Evolutionary conservation across 2,888 invertebrate species (phyloP).

Genomic region (Arrhopalites spinosus): DNA sequence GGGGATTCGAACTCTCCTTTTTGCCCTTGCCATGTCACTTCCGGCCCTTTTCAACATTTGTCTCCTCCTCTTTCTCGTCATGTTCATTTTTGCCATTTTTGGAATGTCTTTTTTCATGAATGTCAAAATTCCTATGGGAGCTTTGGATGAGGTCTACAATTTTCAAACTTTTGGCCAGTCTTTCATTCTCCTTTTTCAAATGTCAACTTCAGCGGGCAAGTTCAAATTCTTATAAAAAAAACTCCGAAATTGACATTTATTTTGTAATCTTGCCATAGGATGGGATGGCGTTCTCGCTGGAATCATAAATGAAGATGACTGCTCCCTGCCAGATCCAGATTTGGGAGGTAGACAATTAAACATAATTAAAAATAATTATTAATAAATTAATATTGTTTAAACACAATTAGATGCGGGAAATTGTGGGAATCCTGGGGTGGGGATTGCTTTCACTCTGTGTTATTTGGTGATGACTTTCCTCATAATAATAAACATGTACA

Average conservation of each 20-base stretch:
- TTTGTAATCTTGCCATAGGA: no score
- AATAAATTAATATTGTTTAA: no score
- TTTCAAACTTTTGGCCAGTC: conserved; percentile 98
- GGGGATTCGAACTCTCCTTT: conserved; percentile 94
- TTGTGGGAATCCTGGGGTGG: conserved; percentile 92
- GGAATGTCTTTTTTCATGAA: conserved; percentile 99
- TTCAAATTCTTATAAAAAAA: no score
- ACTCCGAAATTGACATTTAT: no score
- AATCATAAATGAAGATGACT: conserved; percentile 93
- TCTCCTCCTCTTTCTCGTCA: conserved; percentile 93
- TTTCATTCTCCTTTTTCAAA: conserved; percentile 97
- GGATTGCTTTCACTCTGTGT: conserved; percentile 91
- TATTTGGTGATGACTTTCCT: conserved; percentile 98
- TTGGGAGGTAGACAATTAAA: no score
- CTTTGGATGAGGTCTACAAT: conserved; percentile 95
- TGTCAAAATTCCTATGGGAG: conserved; percentile 85
- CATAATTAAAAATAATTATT: no score
- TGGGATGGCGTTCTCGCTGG: conserved; percentile 96
- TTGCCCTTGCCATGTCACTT: conserved; percentile 97
- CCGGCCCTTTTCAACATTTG: conserved; percentile 99
- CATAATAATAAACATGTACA: conserved; percentile 99
- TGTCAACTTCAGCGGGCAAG: conserved; percentile 89
- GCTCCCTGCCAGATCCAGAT: conserved; percentile 84
- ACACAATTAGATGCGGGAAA: conserved; percentile 83
- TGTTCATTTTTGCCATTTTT: conserved; percentile 99